These are phyloP conservation scores for Heliornis fulica DNA, from an alignment of 2,113 vertebrate species.

Conservation along the genomic window DNA sequence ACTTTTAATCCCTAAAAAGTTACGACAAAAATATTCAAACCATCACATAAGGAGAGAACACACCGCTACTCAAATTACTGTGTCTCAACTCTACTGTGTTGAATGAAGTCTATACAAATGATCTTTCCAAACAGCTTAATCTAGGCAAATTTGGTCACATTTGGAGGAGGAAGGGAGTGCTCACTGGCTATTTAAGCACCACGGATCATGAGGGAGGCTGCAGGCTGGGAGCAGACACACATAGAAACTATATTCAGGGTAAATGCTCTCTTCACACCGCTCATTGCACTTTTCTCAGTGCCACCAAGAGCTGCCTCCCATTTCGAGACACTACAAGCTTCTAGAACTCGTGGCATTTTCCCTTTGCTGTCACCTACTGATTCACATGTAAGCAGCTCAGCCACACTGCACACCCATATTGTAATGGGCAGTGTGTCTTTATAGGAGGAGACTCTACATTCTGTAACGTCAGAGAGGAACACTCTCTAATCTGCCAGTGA, in stretches of 20 bases:
- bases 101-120: background rate
- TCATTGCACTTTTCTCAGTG: background rate
- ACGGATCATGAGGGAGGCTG: background rate
- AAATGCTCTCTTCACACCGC: background rate
- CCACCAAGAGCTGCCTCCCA: background rate
- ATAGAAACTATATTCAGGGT: background rate
- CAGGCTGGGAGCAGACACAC: background rate
- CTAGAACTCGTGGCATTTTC: background rate
- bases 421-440: background rate
- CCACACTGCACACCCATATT: background rate
- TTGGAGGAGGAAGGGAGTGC: background rate
- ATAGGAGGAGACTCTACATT: no score
- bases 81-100: background rate
- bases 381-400: background rate
- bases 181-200: background rate
- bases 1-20: background rate
- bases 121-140: background rate
- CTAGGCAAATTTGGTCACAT: background rate
- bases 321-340: background rate
- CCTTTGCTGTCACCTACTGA: background rate
- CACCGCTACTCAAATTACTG: background rate
- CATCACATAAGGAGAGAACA: background rate
- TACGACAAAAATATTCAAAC: background rate
- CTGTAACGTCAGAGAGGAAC: background rate
- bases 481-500: background rate